Evolutionary conservation across 2,797 vertebrate species (phyloP).

Genomic region (Catamblyrhynchus diadema): DNA sequence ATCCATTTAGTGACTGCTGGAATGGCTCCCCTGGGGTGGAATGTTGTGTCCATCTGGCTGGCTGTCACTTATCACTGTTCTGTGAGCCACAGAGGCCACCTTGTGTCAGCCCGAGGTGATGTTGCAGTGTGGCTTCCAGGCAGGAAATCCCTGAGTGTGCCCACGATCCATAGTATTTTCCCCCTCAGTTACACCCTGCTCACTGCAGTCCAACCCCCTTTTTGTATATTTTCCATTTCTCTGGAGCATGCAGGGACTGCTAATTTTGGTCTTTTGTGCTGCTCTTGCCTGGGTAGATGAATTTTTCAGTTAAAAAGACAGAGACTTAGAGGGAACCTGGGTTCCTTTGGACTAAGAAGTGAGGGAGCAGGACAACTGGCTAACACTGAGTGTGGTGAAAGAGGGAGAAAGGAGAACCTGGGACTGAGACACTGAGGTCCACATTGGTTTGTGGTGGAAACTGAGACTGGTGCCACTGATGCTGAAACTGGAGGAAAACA

Average conservation of each 20-base stretch:
- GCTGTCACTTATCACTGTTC: not conserved
- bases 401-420: not conserved
- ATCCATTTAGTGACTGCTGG: not conserved
- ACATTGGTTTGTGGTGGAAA: not conserved
- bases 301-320: not conserved
- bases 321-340: not conserved
- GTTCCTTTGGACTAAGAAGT: not conserved
- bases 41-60: not conserved
- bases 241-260: not conserved
- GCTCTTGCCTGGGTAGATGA: not conserved
- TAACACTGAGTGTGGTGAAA: not conserved
- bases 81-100: not conserved
- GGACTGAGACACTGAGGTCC: not conserved
- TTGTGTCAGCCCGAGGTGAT: not conserved
- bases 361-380: not conserved
- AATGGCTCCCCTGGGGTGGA: not conserved
- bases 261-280: not conserved
- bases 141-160: not conserved
- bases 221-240: not conserved
- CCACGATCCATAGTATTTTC: not conserved
- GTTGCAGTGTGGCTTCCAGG: fast-evolving
- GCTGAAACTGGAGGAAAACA: not conserved
- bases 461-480: not conserved
- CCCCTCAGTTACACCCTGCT: not conserved
- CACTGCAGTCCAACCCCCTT: not conserved